Evolutionary conservation across 1,140 invertebrate species (phyloP).

Genomic region (Meteorus sp.): DNA sequence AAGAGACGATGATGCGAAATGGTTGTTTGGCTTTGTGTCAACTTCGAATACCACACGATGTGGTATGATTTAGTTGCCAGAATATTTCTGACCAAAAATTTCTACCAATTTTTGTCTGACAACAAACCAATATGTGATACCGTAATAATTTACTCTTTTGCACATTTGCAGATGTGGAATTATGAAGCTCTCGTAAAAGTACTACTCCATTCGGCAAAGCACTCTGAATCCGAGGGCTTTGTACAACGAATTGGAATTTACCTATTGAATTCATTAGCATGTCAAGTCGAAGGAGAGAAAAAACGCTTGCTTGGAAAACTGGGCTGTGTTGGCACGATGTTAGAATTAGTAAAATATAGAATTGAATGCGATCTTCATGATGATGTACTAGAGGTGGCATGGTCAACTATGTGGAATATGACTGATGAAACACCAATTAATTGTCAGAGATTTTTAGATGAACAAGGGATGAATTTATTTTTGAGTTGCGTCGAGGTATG

Average conservation of each 20-base stretch:
- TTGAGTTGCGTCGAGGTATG: constrained; percentile 77
- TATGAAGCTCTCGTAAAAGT: constrained; percentile 87
- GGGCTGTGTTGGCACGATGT: constrained; percentile 87
- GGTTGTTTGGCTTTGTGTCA: constrained; percentile 93
- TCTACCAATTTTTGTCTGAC: constrained; percentile 7
- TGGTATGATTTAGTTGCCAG: too few relatives aligned
- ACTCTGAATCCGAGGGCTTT: constrained; percentile 84
- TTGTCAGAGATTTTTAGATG: constrained; percentile 86
- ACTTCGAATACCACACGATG: constrained; percentile 92
- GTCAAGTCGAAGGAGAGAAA: constrained; percentile 91
- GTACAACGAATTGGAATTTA: constrained; percentile 94
- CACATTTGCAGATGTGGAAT: constrained; percentile 76
- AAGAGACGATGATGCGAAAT: constrained; percentile 94
- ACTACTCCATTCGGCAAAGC: constrained; percentile 79
- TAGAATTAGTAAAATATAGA: constrained; percentile 78
- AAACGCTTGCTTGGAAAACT: constrained; percentile 88
- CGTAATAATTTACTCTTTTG: constrained; percentile 17
- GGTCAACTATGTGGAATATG: constrained; percentile 98
- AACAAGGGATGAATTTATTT: constrained; percentile 85
- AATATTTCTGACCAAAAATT: too few relatives aligned
- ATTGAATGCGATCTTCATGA: constrained; percentile 78
- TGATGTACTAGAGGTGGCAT: constrained; percentile 95
- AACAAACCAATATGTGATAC: not conserved
- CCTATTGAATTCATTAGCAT: constrained; percentile 91
- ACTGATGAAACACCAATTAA: constrained; percentile 95